A percentile compares a stretch with the other conserved stretches of the same genome.
Evolutionary conservation across 2,888 invertebrate species (phyloP).

Genomic region (Proisotoma minuta): DNA sequence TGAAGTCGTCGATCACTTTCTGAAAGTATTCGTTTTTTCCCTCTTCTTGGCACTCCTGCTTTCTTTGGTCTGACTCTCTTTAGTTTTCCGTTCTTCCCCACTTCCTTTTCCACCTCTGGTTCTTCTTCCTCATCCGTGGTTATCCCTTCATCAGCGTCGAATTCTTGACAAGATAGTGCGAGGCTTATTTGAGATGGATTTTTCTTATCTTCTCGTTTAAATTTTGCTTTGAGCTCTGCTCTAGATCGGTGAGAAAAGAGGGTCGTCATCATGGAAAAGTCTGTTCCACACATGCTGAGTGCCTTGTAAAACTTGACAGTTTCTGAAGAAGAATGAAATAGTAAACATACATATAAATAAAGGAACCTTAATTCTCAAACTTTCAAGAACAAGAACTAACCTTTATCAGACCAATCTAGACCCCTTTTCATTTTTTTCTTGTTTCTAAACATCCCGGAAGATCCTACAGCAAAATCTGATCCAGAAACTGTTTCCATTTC

Average conservation of each 20-base stretch:
- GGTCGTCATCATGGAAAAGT: slow-evolving; percentile 82
- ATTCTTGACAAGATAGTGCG: slow-evolving; percentile 55
- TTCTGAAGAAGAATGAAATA: slow-evolving; percentile 55
- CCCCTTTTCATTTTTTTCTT: slow-evolving; percentile 63
- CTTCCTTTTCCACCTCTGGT: not conserved
- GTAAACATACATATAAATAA: not conserved
- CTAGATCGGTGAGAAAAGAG: slow-evolving; percentile 75
- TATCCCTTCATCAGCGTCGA: slow-evolving; percentile 39
- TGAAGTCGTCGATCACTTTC: not conserved
- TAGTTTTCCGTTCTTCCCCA: slow-evolving; percentile 14
- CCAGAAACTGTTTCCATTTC: slow-evolving; percentile 64
- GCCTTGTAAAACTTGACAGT: slow-evolving; percentile 89
- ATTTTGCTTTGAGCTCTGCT: slow-evolving; percentile 82
- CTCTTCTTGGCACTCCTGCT: slow-evolving; percentile 11
- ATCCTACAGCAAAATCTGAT: slow-evolving; percentile 56
- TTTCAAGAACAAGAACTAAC: slow-evolving; percentile 29
- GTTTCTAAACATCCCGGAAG: slow-evolving; percentile 50
- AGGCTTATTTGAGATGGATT: slow-evolving; percentile 70
- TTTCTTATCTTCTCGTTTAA: slow-evolving; percentile 80
- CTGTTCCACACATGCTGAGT: slow-evolving; percentile 81
- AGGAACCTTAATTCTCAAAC: not conserved
- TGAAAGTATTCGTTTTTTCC: not conserved
- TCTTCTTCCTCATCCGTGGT: slow-evolving; percentile 33
- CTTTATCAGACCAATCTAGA: slow-evolving; percentile 65
- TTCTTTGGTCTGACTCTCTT: slow-evolving; percentile 10